Conservation (phyloP, 35 echinoderm and acorn worm genomes). For the Apostichopus japonicus region DNA sequence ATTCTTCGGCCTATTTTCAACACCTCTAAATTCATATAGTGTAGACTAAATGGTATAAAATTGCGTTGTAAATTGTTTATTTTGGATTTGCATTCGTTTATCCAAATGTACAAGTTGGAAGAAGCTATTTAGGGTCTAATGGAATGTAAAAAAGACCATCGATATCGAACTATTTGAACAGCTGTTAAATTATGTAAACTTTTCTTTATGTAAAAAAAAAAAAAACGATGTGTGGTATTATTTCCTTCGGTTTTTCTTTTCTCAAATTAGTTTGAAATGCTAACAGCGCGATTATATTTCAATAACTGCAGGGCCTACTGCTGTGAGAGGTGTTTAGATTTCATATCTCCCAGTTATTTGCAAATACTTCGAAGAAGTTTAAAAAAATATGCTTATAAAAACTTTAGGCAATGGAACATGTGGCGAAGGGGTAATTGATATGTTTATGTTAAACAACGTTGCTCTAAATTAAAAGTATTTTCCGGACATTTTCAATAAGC, state of each 20-base stretch:
- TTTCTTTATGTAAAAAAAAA: neutral
- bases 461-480: neutral
- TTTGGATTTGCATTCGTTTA: too few species aligned
- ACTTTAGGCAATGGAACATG: neutral
- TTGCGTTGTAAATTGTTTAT: too few species aligned
- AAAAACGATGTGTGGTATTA: neutral
- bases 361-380: neutral
- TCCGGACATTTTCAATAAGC: neutral
- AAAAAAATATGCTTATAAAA: slow-evolving; percentile 8
- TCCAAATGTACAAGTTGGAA: too few species aligned
- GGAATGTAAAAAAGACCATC: neutral
- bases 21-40: too few species aligned
- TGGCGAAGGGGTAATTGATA: slow-evolving; percentile 15
- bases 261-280: slow-evolving; percentile 4
- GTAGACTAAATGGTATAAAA: too few species aligned
- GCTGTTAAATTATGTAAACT: neutral
- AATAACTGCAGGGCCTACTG: neutral
- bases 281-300: slow-evolving; percentile 14
- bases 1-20: too few species aligned
- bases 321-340: neutral
- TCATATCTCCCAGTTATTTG: neutral
- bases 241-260: neutral
- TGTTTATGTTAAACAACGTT: slow-evolving; percentile 8
- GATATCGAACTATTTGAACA: neutral
- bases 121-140: neutral